Conservation (phyloP, 1,140 invertebrate genomes). For the Anoplophora glabripennis region DNA sequence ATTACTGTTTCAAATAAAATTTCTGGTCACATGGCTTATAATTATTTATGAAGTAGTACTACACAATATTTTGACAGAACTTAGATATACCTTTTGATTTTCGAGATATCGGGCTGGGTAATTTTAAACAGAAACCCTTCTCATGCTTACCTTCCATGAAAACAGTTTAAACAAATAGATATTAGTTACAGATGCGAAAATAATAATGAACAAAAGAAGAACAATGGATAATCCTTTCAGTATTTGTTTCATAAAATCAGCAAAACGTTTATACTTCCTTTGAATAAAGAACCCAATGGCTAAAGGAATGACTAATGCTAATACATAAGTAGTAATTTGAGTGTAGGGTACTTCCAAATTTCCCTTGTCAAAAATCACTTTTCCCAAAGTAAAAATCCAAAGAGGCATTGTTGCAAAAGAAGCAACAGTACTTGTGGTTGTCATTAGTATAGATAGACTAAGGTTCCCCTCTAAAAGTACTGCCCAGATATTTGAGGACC, state of each 20-base stretch:
- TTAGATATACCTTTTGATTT: too few species aligned
- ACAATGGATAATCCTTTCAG: constrained; percentile 82
- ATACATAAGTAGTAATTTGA: constrained; percentile 72
- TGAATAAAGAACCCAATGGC: constrained; percentile 76
- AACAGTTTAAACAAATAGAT: constrained; percentile 87
- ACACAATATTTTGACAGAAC: too few species aligned
- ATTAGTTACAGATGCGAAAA: constrained; percentile 89
- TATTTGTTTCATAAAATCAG: constrained; percentile 69
- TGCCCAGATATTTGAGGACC: constrained; percentile 93
- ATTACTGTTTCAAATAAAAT: too few species aligned
- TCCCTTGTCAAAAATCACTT: constrained; percentile 59
- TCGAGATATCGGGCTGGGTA: too few species aligned
- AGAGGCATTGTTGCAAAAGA: constrained; percentile 75
- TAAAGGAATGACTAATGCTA: constrained; percentile 77
- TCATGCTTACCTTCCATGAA: constrained; percentile 78
- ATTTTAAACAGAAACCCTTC: too few species aligned
- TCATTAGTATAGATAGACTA: constrained; percentile 89
- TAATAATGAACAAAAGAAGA: constrained; percentile 82
- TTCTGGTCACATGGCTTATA: too few species aligned
- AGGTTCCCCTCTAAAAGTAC: constrained; percentile 83
- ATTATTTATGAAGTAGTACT: too few species aligned
- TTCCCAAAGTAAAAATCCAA: constrained; percentile 91
- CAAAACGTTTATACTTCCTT: constrained; percentile 61
- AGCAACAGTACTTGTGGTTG: constrained; percentile 66
- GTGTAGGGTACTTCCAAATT: constrained; percentile 72